Evolutionary conservation across 2,797 vertebrate species (phyloP).

Genomic region (Apodemus agrarius): DNA sequence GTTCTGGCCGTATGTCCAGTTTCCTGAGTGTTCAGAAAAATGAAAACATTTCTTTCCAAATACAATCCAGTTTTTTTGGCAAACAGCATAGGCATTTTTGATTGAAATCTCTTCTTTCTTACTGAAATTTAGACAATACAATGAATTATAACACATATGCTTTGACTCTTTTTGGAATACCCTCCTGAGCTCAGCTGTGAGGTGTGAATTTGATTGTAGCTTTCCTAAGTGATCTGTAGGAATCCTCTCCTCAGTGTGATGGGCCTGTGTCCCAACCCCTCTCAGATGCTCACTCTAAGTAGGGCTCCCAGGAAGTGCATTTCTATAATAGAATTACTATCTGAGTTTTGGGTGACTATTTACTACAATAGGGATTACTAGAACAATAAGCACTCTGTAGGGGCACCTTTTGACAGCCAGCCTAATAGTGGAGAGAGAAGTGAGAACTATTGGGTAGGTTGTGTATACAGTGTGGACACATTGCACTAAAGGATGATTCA

Average conservation of each 20-base stretch:
- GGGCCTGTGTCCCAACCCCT: neutral
- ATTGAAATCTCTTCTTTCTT: accelerated
- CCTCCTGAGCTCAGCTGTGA: neutral
- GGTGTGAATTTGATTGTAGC: too few species aligned
- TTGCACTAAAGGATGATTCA: neutral
- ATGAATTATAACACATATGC: neutral
- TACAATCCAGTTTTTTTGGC: constrained; percentile 35
- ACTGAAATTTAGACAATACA: neutral
- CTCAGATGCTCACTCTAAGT: neutral
- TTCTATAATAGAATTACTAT: neutral
- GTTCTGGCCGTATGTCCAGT: neutral
- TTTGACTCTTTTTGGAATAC: neutral
- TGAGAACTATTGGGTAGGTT: neutral
- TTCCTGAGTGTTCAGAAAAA: neutral
- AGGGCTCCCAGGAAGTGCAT: neutral
- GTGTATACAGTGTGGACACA: too few species aligned
- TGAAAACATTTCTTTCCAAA: constrained; percentile 42
- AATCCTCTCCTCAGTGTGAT: neutral
- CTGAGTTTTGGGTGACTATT: neutral
- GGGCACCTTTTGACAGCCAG: neutral
- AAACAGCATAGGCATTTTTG: accelerated
- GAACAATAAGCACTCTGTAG: neutral
- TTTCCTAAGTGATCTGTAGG: neutral
- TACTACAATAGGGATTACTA: neutral
- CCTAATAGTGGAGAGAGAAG: neutral